A percentile compares a stretch with the other conserved stretches of the same genome.
Conservation (phyloP, 2,888 invertebrate species). For the Lasioglossum oenotherae region DNA sequence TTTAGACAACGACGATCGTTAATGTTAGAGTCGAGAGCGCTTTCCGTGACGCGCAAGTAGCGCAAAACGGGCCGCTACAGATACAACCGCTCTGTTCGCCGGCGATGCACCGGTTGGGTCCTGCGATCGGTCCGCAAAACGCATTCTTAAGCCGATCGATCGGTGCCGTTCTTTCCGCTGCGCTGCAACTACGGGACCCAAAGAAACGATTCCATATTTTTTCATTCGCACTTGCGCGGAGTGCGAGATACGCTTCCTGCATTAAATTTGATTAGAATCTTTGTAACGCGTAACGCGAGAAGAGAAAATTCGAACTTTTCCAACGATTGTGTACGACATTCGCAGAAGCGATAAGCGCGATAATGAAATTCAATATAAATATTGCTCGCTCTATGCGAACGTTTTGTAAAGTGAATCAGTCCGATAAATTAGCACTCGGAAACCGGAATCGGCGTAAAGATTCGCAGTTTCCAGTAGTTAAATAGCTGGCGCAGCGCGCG, state of each 20-base stretch:
- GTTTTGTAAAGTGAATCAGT: not conserved
- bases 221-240: not conserved
- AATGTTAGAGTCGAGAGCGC: conserved; percentile 44
- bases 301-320: not conserved
- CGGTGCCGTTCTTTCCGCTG: not conserved
- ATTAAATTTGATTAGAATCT: not conserved
- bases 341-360: not conserved
- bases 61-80: conserved; percentile 37
- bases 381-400: not conserved
- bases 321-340: not conserved
- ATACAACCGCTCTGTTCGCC: not conserved
- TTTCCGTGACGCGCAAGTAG: conserved; percentile 55
- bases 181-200: not conserved
- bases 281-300: not conserved
- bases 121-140: not conserved
- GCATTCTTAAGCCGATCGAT: not conserved
- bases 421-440: not conserved
- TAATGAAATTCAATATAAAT: not conserved
- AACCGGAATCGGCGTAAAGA: not conserved
- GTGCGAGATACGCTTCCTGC: not conserved
- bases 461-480: not conserved
- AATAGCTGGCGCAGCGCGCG: not conserved
- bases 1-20: conserved; percentile 44
- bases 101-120: not conserved
- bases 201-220: not conserved